Evolutionary conservation across 2,113 vertebrate genomes (phyloP), one percentile per base, ranked within the genome.

Genomic region (Brienomyrus brachyistius): DNA sequence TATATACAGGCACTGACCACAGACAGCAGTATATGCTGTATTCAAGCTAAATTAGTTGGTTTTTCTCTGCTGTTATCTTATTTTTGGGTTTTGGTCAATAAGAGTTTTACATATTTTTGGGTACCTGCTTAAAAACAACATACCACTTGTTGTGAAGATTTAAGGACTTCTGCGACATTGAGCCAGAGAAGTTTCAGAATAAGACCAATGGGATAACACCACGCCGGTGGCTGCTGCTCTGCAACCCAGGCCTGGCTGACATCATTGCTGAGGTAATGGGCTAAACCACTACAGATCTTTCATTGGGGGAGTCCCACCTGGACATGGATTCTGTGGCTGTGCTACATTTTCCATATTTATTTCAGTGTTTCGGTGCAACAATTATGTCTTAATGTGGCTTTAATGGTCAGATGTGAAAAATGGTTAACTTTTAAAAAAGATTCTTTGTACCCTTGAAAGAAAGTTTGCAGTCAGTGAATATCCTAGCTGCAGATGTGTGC

Each of bases 141-240:
- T 62, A 15, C 11, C 45, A 1, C 54, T 51, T 87, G 50, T 13
- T 48, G 48, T 92, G 40, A 91, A 97, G 97, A 86, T 98, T 98
- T 93, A 98, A 97, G 93, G 97, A 98, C 91, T 98, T 98, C 92
- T 95, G 94, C 1, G 96, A 97, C 5, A 87, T 97, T 59, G 96
- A 97, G 52, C 97, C 96, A 0, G 93, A 96, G 88, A 98, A 97
- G 92, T 98, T 98, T 92, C 97, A 98, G 94, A 98, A 98, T 91
- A 98, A 98, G 94, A 98, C 97, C 0, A 98, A 98, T 0, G 97
- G 97, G 15, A 97, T 98, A 93, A 97, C 97, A 0, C 97, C 97
- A 0, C 95, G 97, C 8, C 96, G 97, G 83, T 98, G 97, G 97
- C 95, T 98, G n/a, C 93, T 97, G 88, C 94, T 98, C 50, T 97